These are phyloP conservation scores for Struthidea cinerea DNA, from an alignment of 2,113 vertebrate genomes.

Conservation along the genomic window DNA sequence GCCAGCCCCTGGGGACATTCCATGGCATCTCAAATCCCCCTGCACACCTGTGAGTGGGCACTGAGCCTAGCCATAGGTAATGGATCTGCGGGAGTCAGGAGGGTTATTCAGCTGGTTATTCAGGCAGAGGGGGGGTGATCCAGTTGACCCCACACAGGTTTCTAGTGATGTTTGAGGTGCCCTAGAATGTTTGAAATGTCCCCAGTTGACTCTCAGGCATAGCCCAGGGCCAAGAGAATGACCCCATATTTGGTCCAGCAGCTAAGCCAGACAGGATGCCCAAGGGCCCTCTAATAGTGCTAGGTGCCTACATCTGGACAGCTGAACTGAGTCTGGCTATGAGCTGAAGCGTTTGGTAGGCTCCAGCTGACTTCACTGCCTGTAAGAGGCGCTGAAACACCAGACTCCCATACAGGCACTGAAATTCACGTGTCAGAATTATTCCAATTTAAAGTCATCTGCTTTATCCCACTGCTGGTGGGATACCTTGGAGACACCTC, in stretches of 20 bases:
- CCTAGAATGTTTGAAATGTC: neutral
- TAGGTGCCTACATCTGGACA: neutral
- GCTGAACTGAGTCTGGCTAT: neutral
- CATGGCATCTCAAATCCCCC: neutral
- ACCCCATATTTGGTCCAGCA: neutral
- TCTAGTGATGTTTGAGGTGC: neutral
- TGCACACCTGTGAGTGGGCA: neutral
- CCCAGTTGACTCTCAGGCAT: neutral
- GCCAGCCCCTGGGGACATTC: neutral
- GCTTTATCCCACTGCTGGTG: neutral
- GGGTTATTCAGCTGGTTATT: neutral
- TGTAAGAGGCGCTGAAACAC: neutral
- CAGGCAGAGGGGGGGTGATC: rapidly evolving
- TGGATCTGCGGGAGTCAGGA: neutral
- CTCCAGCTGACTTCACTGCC: neutral
- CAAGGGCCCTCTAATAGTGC: rapidly evolving
- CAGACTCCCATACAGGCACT: rapidly evolving
- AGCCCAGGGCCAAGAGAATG: neutral
- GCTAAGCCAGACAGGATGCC: neutral
- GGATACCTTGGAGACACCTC: neutral
- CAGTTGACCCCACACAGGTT: rapidly evolving
- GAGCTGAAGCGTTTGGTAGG: neutral
- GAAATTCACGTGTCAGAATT: neutral
- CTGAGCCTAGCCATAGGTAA: neutral
- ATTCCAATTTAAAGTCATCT: neutral